Base-by-base conservation (phyloP, 2,113 vertebrate genomes). In the Baryphthengus martii region DNA sequence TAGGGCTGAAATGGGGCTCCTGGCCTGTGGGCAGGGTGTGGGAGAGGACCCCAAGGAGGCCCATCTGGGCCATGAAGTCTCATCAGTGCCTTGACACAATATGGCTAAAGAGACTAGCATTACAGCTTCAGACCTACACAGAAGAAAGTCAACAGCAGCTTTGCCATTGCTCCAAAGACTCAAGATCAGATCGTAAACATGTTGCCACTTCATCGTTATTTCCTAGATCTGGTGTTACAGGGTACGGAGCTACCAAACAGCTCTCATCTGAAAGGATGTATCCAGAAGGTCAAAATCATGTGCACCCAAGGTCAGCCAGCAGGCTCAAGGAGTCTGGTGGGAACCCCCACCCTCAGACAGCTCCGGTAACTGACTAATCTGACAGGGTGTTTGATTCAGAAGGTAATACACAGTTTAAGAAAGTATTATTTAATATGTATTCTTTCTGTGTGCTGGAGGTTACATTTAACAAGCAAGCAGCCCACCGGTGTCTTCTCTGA, bases 1-100 rank as follows among this genome's bases (percentile, higher is more conserved):
- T 28, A 87, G 35, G 44, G 23, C 40, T 56, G 49, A 44, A 58
- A 74, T 7, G 33, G 31, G 29, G 17, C 23, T 91, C 39, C 53
- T 76, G 44, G 35, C 26, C 26, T 49, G 17, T 25, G 23, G 35
- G 44, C 33, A 91, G 31, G 6, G 7, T 28, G 17, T 37, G 8
- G 35, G 35, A 24, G 20, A 71, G 42, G 66, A 58, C 24, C 29
- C 23, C 1, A 1, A 10, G 31, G 33, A 75, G 23, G 61, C 9
- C 50, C 19, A 11, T 26, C 7, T 70, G 33, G 19, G 53, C 42
- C n/a, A 16, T 0, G 3, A 68, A 35, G 40, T 26, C 37, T 19
- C 61, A 29, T 1, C 2, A 1, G 13, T 31, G 75, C 28, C 62
- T 55, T 42, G 31, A 42, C 0, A 4, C 0, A 3, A 33, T 11